Conservation (phyloP, 2,888 invertebrate species). For the Cheilosia vulpina region DNA sequence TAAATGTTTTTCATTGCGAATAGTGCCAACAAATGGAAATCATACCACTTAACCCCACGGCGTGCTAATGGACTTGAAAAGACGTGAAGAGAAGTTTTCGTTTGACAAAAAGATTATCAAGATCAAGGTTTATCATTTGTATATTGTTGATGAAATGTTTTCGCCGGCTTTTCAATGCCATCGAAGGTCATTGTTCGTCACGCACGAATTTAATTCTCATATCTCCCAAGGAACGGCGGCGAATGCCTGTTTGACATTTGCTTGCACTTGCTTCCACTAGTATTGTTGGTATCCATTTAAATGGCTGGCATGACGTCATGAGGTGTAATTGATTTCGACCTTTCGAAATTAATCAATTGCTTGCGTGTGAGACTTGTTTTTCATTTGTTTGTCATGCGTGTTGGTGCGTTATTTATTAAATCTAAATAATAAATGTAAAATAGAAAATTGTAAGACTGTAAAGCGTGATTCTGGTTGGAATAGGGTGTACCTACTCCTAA, state of each 20-base stretch:
- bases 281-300: neutral
- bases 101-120: slow-evolving; percentile 2
- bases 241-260: too few relatives aligned
- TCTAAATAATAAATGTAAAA: slow-evolving; percentile 5
- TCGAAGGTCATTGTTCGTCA: slow-evolving; percentile 35
- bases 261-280: neutral
- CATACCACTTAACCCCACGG: too few relatives aligned
- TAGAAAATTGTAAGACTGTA: neutral
- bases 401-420: slow-evolving; percentile 21
- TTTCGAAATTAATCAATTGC: slow-evolving; percentile 35
- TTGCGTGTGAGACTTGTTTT: slow-evolving; percentile 29
- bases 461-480: too few relatives aligned
- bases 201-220: neutral
- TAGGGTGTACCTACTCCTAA: too few relatives aligned
- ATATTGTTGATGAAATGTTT: slow-evolving; percentile 15
- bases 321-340: slow-evolving; percentile 31
- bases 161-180: slow-evolving; percentile 62
- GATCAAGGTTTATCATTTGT: slow-evolving; percentile 44
- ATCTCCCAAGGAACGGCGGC: too few relatives aligned
- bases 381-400: slow-evolving; percentile 41
- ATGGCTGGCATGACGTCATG: slow-evolving; percentile 41
- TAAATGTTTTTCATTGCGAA: too few relatives aligned
- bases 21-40: too few relatives aligned
- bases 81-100: too few relatives aligned
- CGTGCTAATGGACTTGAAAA: too few relatives aligned